These are phyloP conservation scores for Panulirus ornatus DNA, from an alignment of 1,140 invertebrate genomes.

Conservation along the genomic window DNA sequence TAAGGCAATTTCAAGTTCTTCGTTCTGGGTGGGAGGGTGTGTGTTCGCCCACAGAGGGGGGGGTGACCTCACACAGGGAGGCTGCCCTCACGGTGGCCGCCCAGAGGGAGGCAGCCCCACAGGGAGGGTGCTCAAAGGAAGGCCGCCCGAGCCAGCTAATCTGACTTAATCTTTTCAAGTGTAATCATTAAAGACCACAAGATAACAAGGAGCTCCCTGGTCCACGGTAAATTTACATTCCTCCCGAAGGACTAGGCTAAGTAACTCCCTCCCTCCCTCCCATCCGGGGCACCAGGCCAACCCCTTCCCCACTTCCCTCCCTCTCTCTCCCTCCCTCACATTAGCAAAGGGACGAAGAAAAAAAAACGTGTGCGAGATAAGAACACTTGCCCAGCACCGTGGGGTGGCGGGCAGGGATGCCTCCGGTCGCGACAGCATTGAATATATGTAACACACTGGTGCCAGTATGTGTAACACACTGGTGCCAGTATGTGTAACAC, in stretches of 20 bases:
- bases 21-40: background rate
- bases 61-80: background rate
- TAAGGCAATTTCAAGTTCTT: background rate
- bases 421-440: background rate
- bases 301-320: background rate
- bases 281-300: background rate
- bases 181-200: too few relatives aligned
- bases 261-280: too few relatives aligned
- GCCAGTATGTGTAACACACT: background rate
- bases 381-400: background rate
- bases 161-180: too few relatives aligned
- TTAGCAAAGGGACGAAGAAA: too few relatives aligned
- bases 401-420: background rate
- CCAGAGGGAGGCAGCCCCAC: background rate
- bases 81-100: background rate
- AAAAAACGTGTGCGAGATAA: too few relatives aligned
- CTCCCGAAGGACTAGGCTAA: too few relatives aligned
- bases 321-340: constrained; percentile 20
- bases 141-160: too few relatives aligned
- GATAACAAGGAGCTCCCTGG: too few relatives aligned
- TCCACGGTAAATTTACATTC: too few relatives aligned
- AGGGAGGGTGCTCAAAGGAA: too few relatives aligned
- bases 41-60: background rate
- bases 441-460: background rate
- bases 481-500: background rate